These are phyloP conservation scores for Cricetomys ansorgei DNA, from an alignment of 2,113 vertebrate species.

Conservation along the genomic window DNA sequence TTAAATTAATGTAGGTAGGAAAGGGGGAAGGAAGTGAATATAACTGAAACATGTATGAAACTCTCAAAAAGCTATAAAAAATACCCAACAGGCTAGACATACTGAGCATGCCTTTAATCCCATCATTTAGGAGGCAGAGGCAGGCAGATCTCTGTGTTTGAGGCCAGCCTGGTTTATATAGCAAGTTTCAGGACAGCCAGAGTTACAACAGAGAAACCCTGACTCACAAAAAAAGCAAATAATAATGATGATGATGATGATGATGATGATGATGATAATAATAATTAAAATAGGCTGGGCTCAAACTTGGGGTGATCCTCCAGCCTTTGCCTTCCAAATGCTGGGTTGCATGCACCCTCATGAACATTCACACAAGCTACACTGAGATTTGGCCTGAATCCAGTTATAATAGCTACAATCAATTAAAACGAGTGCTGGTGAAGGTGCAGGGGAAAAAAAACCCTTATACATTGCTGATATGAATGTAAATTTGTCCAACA, in stretches of 20 bases:
- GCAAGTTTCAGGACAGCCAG: background rate
- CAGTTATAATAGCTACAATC: background rate
- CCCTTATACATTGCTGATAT: background rate
- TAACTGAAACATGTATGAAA: background rate
- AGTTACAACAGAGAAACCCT: background rate
- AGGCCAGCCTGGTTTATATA: background rate
- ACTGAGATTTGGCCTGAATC: background rate
- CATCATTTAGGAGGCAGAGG: background rate
- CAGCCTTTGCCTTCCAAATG: background rate
- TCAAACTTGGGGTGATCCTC: background rate
- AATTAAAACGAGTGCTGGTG: background rate
- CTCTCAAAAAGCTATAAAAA: background rate
- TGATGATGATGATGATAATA: no score
- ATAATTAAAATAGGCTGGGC: no score
- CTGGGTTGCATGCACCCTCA: background rate
- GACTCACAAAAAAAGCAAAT: background rate
- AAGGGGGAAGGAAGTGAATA: background rate
- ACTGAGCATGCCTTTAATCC: background rate
- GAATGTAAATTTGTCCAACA: background rate
- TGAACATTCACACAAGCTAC: background rate
- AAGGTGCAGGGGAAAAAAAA: background rate
- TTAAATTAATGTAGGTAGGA: background rate
- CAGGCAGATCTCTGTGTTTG: background rate
- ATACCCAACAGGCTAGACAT: background rate
- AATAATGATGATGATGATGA: no score